Percentiles rank a stretch among this genome's conserved stretches.
Conservation (phyloP, 2,797 vertebrate species). For the Macrochelys suwanniensis region DNA sequence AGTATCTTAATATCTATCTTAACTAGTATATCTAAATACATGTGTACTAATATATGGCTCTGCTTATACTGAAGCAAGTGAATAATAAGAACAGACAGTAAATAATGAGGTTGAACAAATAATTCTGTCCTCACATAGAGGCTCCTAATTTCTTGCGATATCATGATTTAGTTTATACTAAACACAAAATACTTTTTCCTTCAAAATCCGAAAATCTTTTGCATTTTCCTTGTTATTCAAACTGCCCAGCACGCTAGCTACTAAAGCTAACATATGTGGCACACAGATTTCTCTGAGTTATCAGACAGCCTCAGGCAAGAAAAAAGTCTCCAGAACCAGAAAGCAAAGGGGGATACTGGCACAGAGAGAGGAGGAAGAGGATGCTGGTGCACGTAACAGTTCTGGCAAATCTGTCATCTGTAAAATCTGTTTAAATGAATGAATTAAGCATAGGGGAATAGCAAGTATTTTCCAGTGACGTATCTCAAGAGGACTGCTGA, state of each 20-base stretch:
- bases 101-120: neutral
- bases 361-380: neutral
- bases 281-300: neutral
- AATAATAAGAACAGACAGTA: neutral
- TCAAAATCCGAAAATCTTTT: slow-evolving; percentile 1
- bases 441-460: neutral
- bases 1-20: neutral
- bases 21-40: neutral
- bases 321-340: neutral
- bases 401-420: neutral
- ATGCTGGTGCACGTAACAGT: neutral
- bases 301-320: slow-evolving; percentile 9
- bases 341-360: neutral
- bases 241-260: neutral
- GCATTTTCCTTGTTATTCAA: neutral
- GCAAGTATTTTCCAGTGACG: neutral
- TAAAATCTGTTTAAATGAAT: neutral
- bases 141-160: neutral
- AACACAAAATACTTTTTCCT: neutral
- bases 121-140: neutral
- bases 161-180: neutral
- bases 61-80: neutral
- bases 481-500: neutral
- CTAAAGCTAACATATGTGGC: neutral
- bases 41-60: neutral